Evolutionary conservation across 2,888 invertebrate species (phyloP).

Genomic region (Coremacera marginata): DNA sequence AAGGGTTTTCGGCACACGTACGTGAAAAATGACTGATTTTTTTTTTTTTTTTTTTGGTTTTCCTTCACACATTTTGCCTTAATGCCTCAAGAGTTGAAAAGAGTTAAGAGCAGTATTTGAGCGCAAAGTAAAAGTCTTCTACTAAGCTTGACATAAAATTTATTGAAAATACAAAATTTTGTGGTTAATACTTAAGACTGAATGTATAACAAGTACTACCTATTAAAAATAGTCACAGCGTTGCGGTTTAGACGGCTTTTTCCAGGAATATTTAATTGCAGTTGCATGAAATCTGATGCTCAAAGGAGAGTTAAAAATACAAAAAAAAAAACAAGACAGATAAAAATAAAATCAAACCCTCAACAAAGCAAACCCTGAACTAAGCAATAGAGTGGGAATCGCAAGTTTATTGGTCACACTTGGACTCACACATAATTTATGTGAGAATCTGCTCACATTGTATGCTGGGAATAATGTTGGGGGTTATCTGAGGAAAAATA

Average conservation of each 20-base stretch:
- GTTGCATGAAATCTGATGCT: conserved; percentile 29
- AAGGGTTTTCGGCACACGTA: conserved; percentile 30
- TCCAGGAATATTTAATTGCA: conserved; percentile 67
- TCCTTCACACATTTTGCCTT: not conserved
- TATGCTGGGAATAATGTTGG: conserved; percentile 9
- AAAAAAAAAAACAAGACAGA: conserved; percentile 24
- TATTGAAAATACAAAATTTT: not conserved
- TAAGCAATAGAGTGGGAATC: conserved; percentile 46
- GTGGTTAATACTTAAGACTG: not conserved
- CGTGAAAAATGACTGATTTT: not conserved
- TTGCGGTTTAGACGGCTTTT: conserved; percentile 45
- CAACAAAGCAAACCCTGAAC: conserved; percentile 2
- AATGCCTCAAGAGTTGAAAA: not conserved
- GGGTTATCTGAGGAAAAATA: not conserved
- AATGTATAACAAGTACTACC: not conserved
- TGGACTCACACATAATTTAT: conserved; percentile 66
- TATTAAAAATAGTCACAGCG: conserved; percentile 18
- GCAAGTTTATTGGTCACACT: conserved; percentile 66
- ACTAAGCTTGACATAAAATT: not conserved
- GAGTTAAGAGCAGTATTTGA: not conserved
- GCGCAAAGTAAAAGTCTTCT: not conserved
- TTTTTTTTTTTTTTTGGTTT: not conserved
- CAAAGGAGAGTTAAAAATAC: not conserved
- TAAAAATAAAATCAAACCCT: conserved; percentile 22
- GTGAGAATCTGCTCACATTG: conserved; percentile 54